Percentiles rank a stretch among this genome's conserved stretches.
Conservation (phyloP, 2,113 vertebrate genomes). For the Gorilla gorilla region DNA sequence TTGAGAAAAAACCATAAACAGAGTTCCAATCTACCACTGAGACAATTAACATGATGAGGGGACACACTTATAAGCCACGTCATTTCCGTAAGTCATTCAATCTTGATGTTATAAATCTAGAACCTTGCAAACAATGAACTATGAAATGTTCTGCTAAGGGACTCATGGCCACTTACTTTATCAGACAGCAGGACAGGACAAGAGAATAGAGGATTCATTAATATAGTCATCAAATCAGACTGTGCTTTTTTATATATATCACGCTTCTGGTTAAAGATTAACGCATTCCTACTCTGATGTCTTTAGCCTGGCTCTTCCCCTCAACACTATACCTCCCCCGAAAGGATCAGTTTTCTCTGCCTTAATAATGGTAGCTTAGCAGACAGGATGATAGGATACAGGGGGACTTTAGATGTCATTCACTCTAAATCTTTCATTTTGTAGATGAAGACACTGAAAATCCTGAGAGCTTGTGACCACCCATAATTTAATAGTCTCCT, state of each 20-base stretch:
- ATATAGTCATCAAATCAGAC: not conserved
- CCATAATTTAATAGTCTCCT: not conserved
- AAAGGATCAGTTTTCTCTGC: not conserved
- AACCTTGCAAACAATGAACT: not conserved
- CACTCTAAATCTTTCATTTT: not conserved
- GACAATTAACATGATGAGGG: not conserved
- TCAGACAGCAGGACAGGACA: not conserved
- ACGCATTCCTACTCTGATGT: not conserved
- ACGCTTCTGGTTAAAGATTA: not conserved
- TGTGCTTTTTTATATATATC: not conserved
- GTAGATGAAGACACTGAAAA: not conserved
- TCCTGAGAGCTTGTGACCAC: not conserved
- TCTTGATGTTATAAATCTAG: not conserved
- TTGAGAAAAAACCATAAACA: not conserved
- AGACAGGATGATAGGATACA: not conserved
- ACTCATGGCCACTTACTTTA: not conserved
- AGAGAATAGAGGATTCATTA: not conserved
- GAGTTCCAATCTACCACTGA: not conserved
- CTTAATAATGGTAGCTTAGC: not conserved
- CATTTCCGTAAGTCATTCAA: not conserved
- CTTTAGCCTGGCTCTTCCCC: not conserved
- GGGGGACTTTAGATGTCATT: not conserved
- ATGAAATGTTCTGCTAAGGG: not conserved
- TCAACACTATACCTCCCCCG: rapidly evolving
- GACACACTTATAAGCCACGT: not conserved